phyloP scores from a whole-genome alignment of 1,140 invertebrate species.

The Diabrotica virgifera region DNA sequence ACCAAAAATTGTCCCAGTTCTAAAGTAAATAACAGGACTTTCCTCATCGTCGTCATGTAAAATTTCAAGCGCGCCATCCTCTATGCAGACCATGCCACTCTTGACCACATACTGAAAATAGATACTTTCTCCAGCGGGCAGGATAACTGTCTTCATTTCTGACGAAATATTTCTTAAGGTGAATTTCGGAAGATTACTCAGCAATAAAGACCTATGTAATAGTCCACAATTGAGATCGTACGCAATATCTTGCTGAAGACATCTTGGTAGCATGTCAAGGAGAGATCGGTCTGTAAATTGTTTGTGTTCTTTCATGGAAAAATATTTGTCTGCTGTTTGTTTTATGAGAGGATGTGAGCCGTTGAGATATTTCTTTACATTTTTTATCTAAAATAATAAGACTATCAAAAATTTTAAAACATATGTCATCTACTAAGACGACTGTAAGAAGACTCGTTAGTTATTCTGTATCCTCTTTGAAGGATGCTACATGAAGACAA shows the following conservation, averaged over 20 bases:
- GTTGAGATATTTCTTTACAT: constrained; percentile 16
- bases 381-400: constrained; percentile 39
- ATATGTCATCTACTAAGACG: too few relatives aligned
- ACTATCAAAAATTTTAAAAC: too few relatives aligned
- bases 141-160: constrained; percentile 51
- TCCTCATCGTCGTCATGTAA: constrained; percentile 52
- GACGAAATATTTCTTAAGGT: constrained; percentile 49
- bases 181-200: constrained; percentile 50
- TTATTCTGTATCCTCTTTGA: too few relatives aligned
- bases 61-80: constrained; percentile 50
- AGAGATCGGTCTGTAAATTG: constrained; percentile 49
- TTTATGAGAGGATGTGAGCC: neutral
- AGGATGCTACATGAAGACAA: too few relatives aligned
- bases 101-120: constrained; percentile 51
- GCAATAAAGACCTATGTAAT: constrained; percentile 50
- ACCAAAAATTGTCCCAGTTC: constrained; percentile 51
- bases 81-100: constrained; percentile 51
- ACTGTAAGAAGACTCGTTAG: too few relatives aligned
- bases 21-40: constrained; percentile 52
- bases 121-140: constrained; percentile 50
- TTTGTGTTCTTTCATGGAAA: constrained; percentile 47
- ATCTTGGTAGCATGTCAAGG: constrained; percentile 45
- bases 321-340: neutral
- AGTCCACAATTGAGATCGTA: constrained; percentile 52
- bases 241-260: constrained; percentile 50